Percentiles rank a stretch among this genome's conserved stretches.
Evolutionary conservation across 2,797 vertebrate genomes (phyloP).

Genomic region (Heliangelus exortis): DNA sequence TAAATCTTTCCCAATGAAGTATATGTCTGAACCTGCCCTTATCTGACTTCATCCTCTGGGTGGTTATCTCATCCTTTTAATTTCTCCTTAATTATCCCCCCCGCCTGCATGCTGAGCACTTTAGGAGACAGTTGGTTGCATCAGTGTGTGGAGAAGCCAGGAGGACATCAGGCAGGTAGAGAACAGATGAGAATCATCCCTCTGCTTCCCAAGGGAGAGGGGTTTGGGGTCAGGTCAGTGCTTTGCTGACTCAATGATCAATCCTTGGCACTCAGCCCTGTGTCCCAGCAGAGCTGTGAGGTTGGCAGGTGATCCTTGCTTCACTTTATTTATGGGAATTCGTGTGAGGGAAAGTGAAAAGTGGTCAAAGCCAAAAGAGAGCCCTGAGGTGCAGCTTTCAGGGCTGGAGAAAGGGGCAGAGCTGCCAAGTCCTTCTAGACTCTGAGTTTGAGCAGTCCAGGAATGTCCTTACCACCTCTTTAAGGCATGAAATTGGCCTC

Average conservation of each 20-base stretch:
- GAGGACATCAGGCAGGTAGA: neutral
- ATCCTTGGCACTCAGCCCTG: neutral
- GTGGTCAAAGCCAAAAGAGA: neutral
- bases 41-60: conserved; percentile 29
- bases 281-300: neutral
- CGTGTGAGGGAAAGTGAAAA: neutral
- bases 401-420: neutral
- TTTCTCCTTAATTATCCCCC: conserved; percentile 26
- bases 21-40: neutral
- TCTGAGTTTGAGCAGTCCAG: neutral
- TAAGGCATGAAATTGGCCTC: neutral
- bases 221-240: neutral
- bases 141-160: neutral
- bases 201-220: neutral
- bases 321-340: neutral
- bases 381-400: fast-evolving
- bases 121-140: neutral
- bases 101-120: neutral
- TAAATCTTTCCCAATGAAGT: conserved; percentile 36
- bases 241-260: neutral
- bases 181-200: neutral
- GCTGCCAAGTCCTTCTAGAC: neutral
- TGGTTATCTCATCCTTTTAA: conserved; percentile 41
- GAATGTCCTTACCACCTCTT: neutral
- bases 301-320: neutral